Evolutionary conservation across 1,140 invertebrate genomes (phyloP).

Genomic region (Pinna nobilis): DNA sequence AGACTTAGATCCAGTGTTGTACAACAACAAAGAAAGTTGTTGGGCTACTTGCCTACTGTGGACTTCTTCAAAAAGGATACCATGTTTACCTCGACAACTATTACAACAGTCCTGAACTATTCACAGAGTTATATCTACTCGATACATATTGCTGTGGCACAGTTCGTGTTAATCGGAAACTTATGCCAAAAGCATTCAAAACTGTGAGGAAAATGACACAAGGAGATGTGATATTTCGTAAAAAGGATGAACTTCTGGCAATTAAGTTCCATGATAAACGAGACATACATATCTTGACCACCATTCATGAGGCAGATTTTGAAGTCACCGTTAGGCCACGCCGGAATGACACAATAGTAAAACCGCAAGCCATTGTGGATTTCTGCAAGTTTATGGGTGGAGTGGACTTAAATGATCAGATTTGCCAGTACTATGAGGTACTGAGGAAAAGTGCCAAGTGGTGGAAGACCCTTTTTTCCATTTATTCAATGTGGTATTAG

Average conservation of each 20-base stretch:
- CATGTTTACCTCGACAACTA: too few relatives aligned
- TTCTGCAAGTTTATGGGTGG: slow-evolving; percentile 20
- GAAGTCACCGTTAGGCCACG: slow-evolving; percentile 2
- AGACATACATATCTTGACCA: slow-evolving; percentile 36
- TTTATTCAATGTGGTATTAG: neutral
- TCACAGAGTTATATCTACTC: neutral
- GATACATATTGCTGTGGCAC: slow-evolving; percentile 43
- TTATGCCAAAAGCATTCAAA: slow-evolving; percentile 19
- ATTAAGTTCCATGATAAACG: slow-evolving; percentile 35
- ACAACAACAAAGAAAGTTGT: too few relatives aligned
- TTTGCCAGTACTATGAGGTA: neutral
- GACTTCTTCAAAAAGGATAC: too few relatives aligned
- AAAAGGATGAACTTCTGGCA: slow-evolving; percentile 10
- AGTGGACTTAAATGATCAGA: slow-evolving; percentile 34
- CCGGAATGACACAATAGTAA: slow-evolving; percentile 12
- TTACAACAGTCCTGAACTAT: too few relatives aligned
- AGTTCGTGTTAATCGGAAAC: slow-evolving; percentile 24
- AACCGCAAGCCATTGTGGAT: slow-evolving; percentile 16
- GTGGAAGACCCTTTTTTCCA: neutral
- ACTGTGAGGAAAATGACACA: neutral
- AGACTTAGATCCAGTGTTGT: too few relatives aligned
- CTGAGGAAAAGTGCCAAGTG: slow-evolving; percentile 3
- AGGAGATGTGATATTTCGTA: neutral
- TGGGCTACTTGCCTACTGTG: too few relatives aligned
- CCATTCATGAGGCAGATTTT: slow-evolving; percentile 24